Conservation (phyloP, 2,797 vertebrate genomes). For the Esox masquinongy region DNA sequence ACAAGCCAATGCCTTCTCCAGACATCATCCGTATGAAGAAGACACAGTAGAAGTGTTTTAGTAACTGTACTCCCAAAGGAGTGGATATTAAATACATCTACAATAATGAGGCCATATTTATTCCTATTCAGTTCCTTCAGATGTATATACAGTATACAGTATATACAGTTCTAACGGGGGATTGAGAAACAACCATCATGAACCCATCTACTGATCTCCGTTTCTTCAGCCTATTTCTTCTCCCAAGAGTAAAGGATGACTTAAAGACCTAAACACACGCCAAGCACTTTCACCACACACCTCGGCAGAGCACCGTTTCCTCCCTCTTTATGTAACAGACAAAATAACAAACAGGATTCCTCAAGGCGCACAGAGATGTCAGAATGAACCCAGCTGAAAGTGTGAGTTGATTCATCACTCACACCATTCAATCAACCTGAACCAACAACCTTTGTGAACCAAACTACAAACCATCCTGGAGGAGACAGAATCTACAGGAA, state of each 20-base stretch:
- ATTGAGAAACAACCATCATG: not conserved
- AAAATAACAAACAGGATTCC: constrained; percentile 58
- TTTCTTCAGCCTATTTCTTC: constrained; percentile 6
- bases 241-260: constrained; percentile 16
- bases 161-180: too few relatives aligned
- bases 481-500: not conserved
- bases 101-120: too few relatives aligned
- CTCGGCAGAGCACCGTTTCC: constrained; percentile 52
- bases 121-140: too few relatives aligned
- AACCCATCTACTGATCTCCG: not conserved
- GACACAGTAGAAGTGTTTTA: too few relatives aligned
- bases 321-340: constrained; percentile 43
- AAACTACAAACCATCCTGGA: constrained; percentile 2
- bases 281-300: constrained; percentile 47
- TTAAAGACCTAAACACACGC: constrained; percentile 46
- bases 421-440: constrained; percentile 38
- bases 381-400: constrained; percentile 47
- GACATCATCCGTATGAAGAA: not conserved
- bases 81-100: too few relatives aligned
- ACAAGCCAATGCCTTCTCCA: not conserved
- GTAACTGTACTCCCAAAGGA: too few relatives aligned
- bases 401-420: constrained; percentile 37
- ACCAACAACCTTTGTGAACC: not conserved
- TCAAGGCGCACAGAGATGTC: constrained; percentile 41
- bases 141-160: too few relatives aligned